Evolutionary conservation across 2,888 invertebrate genomes (phyloP), one percentile per base, ranked within the genome.

Genomic region (Mechanitis messenoides): DNA sequence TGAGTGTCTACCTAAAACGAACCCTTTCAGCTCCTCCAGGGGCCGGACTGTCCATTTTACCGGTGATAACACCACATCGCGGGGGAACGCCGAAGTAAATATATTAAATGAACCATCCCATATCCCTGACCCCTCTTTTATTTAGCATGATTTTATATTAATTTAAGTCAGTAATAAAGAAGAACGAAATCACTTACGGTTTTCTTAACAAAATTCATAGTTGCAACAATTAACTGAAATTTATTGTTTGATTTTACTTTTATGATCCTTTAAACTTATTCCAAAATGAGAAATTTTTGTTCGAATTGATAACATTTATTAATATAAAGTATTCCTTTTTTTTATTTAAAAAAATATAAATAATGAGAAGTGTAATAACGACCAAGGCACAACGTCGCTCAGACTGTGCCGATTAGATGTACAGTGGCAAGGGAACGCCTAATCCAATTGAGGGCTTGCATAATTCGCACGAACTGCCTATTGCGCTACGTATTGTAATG

Each of bases 11-110:
- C 81, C 81, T 77, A 81, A 85, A 82, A 83, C 83, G 78, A 83
- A 83, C 84, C 87, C 85, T 87, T 83, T 83, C 76, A 80, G 80
- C 77, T 84, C 74, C 87, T 86, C 85, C 82, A 86, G 87, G 83
- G 87, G 81, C 82, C 77, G 78, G 80, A 83, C 84, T 86, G 87
- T 83, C 87, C 85, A 84, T 87, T 88, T 84, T 72, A 73, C 74
- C 78, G 75, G 79, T 81, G 79, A 85, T 87, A 85, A 85, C 84
- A 76, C 83, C 78, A 76, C 75, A 67, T 75, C 81, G 80, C 78
- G 9, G 42, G 20, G 42, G 9, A 42, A 78, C 75, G 78, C 79
- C 72, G 68, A 72, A 73, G 70, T 75, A 75, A 77, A 73, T 74
- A 74, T 78, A 79, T 80, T 81, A 81, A 83, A 81, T 81, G 82